Percentiles rank a stretch among this genome's conserved stretches.
phyloP scores from a whole-genome alignment of 2,113 vertebrate species.

The Gallinago media region DNA sequence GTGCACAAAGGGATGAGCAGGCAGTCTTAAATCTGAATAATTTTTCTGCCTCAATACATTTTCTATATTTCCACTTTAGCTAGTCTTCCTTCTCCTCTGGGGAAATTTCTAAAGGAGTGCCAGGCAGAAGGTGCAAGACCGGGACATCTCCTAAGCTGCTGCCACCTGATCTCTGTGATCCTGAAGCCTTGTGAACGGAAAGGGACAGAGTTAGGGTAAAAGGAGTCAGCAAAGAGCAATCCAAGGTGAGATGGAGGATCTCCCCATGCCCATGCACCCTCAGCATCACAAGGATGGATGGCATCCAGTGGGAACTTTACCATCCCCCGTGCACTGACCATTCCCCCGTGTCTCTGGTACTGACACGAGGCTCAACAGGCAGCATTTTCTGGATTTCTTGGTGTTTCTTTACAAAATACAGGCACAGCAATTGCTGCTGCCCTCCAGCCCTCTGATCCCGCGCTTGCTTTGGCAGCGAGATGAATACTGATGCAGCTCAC shows the following conservation, averaged over 20 bases:
- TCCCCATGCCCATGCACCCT: fast-evolving
- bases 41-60: slow-evolving; percentile 16
- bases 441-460: neutral
- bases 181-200: neutral
- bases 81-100: neutral
- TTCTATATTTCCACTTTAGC: neutral
- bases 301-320: neutral
- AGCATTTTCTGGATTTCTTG: neutral
- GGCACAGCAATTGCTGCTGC: neutral
- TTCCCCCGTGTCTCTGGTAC: fast-evolving
- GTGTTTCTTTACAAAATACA: neutral
- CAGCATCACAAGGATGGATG: neutral
- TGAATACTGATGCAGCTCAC: neutral
- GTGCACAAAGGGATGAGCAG: neutral
- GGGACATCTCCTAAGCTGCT: neutral
- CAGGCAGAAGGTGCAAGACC: neutral
- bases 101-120: neutral
- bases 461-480: neutral
- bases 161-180: neutral
- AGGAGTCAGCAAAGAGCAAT: neutral
- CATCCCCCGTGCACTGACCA: fast-evolving
- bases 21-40: neutral
- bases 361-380: neutral
- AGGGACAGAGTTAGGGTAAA: fast-evolving
- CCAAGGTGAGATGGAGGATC: neutral